Conservation (phyloP, 2,888 invertebrate genomes). For the Monopis laevigella region DNA sequence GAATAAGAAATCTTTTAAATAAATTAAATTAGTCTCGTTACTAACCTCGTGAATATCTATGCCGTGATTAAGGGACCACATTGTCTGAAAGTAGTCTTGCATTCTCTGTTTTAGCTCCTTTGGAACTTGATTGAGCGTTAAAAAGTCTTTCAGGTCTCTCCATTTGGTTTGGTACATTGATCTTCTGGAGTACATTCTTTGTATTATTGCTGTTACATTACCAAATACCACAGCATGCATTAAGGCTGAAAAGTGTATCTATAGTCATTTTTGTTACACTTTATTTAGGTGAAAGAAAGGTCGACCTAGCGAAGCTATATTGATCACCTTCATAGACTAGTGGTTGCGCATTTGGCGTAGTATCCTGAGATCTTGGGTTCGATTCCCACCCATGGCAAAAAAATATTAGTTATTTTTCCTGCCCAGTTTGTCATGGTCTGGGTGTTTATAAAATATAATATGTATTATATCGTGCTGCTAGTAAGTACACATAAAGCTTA, state of each 20-base stretch:
- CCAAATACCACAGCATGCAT: conserved; percentile 99
- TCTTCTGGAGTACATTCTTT: conserved; percentile 93
- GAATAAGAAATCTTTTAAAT: background rate
- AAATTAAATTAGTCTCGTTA: conserved; percentile 2
- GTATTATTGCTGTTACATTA: conserved; percentile 97
- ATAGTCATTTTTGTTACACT: too few relatives aligned
- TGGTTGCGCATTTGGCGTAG: too few relatives aligned
- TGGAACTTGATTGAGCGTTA: conserved; percentile 93
- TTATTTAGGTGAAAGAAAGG: too few relatives aligned
- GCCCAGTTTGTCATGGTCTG: too few relatives aligned
- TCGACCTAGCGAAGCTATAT: too few relatives aligned
- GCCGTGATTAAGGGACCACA: conserved; percentile 97
- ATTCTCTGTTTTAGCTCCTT: conserved; percentile 94
- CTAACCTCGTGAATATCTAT: conserved; percentile 95
- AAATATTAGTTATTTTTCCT: too few relatives aligned
- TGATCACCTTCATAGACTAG: too few relatives aligned
- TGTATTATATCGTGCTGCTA: too few relatives aligned
- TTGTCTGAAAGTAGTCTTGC: conserved; percentile 98
- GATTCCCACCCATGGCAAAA: too few relatives aligned
- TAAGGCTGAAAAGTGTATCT: conserved; percentile 84
- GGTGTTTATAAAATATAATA: too few relatives aligned
- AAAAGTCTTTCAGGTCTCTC: conserved; percentile 95
- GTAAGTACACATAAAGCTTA: too few relatives aligned
- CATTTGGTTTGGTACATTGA: conserved; percentile 95
- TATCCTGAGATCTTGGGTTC: too few relatives aligned